Base-by-base conservation (phyloP, 2,113 vertebrate genomes). In the Columba janthina region DNA sequence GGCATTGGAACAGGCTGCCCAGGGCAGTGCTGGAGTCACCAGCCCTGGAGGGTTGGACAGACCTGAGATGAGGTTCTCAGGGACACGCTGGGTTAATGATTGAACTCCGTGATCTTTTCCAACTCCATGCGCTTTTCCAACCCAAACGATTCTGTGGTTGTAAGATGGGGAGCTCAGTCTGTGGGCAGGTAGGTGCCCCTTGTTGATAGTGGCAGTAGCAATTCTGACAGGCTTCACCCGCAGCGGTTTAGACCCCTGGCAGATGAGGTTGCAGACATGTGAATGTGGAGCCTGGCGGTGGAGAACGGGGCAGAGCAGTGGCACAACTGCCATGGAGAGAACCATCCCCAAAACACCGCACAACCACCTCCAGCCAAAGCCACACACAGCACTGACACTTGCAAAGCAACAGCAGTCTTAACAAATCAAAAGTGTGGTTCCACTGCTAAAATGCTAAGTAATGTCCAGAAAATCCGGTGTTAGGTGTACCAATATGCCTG, bases 341-440 rank as follows among this genome's bases (percentile, higher is more conserved):
- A 11, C 31, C 12, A 5, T n/a, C n/a, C 60, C 48, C n/a, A 42
- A n/a, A 88, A 5, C 25, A 65, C 17, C 7, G 11, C 1, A 6
- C 54, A 72, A 44, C 14, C 6, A 8, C 22, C 69, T 60, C 53
- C 42, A 61, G 84, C n/a, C 69, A 58, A n/a, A 42, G 44, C 20
- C 66, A 22, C n/a, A 38, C 53, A 11, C 29, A 32, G 60, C 40
- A 8, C 15, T 66, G 58, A 36, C 36, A 44, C 42, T 60, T n/a
- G 5, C 15, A 54, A 60, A 77, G 78, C 38, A 34, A 10, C 1
- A 22, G 44, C 5, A n/a, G 17, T 29, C 54, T 36, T 61, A 50
- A 36, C 7, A 50, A 40, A 40, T 42, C 0, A 50, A 73, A 57
- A 36, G 22, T 9, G 7, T 3, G 0, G 6, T 28, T 64, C 44